Conservation (phyloP, 1,140 invertebrate species). For the Drosophila mayri region DNA sequence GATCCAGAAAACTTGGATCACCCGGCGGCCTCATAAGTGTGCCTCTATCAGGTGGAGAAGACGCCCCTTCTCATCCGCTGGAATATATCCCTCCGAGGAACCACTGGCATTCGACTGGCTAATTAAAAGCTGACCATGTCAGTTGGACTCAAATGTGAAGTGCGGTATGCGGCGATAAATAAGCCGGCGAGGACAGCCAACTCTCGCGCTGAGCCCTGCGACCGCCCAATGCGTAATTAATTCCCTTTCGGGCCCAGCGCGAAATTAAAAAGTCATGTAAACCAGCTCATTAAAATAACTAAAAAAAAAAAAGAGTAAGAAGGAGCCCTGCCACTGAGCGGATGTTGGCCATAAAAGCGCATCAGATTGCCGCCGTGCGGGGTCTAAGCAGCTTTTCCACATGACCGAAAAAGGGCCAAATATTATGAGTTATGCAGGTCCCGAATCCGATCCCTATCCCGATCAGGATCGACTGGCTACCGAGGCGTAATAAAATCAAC, state of each 20-base stretch:
- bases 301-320: constrained; percentile 26
- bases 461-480: constrained; percentile 10
- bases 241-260: constrained; percentile 81
- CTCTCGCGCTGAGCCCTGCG: constrained; percentile 54
- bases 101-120: constrained; percentile 47
- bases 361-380: constrained; percentile 38
- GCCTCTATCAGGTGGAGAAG: constrained; percentile 38
- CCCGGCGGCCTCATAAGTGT: constrained; percentile 64
- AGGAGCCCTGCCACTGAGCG: constrained; percentile 30
- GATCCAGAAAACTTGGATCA: constrained; percentile 32
- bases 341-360: constrained; percentile 70
- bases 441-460: not conserved
- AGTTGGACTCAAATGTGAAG: constrained; percentile 78
- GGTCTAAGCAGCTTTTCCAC: constrained; percentile 68
- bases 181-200: constrained; percentile 41
- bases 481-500: constrained; percentile 75
- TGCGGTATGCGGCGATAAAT: constrained; percentile 80
- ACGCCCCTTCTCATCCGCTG: not conserved
- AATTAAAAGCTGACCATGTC: constrained; percentile 83
- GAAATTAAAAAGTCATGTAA: constrained; percentile 85
- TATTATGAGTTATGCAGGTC: constrained; percentile 61
- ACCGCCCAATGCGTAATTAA: constrained; percentile 85
- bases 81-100: constrained; percentile 17
- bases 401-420: constrained; percentile 52
- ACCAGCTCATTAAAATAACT: constrained; percentile 85